These are phyloP conservation scores for Trachymyrmex septentrionalis DNA, from an alignment of 1,140 invertebrate genomes.

Conservation along the genomic window DNA sequence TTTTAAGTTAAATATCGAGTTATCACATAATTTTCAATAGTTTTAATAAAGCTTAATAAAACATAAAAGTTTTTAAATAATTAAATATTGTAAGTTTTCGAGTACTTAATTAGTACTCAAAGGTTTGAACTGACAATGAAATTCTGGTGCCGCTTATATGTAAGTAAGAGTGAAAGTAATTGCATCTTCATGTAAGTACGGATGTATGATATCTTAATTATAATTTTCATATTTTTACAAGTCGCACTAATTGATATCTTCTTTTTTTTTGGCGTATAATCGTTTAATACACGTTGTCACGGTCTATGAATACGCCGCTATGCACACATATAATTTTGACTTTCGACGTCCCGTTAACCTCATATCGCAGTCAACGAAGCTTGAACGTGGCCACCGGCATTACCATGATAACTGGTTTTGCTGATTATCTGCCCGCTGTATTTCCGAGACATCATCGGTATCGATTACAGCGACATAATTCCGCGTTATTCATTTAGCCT, in stretches of 20 bases:
- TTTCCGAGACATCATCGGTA: constrained; percentile 27
- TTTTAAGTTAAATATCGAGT: not conserved
- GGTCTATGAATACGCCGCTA: not conserved
- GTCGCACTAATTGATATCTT: not conserved
- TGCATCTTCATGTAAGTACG: not conserved
- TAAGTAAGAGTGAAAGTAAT: not conserved
- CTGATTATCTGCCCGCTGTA: constrained; percentile 28
- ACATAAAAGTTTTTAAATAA: not conserved
- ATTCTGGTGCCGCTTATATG: not conserved
- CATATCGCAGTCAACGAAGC: constrained; percentile 37
- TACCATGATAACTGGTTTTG: constrained; percentile 28
- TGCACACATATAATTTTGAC: constrained; percentile 27
- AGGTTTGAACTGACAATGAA: not conserved
- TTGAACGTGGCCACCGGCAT: constrained; percentile 28
- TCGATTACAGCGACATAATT: constrained; percentile 18
- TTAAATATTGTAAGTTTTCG: not conserved
- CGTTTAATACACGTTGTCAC: constrained; percentile 11
- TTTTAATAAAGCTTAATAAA: not conserved
- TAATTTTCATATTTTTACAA: not conserved
- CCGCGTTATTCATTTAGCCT: not conserved
- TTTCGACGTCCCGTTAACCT: constrained; percentile 49
- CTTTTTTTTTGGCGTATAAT: not conserved
- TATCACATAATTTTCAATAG: not conserved
- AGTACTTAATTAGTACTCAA: not conserved
- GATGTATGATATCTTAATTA: constrained; percentile 9